Evolutionary conservation across 2,888 invertebrate genomes (phyloP), one percentile per base, ranked within the genome.

Genomic region (Dyspetes luteomarginatus): DNA sequence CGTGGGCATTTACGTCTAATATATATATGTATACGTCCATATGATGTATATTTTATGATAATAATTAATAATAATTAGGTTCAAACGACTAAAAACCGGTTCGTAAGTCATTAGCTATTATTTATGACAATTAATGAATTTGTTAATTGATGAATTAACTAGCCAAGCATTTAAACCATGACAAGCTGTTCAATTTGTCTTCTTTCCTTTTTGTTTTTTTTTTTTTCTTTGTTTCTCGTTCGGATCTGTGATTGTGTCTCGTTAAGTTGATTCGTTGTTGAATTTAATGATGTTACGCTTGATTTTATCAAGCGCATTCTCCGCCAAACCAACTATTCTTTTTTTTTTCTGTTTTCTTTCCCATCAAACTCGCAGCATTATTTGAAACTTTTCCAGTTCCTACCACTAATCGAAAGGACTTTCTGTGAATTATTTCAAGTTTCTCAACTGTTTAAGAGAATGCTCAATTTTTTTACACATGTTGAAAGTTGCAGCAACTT

Each of bases 241-340:
- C 85, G 82, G 85, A 86, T 85, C 88, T 90, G 90, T 90, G 90
- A 90, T 90, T 88, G 87, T 60, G 74, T 80, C 77, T 69, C 79
- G 68, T 73, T 76, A 82, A 69, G 65, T 48, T 67, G 48, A 74
- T 80, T 60, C 65, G 67, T 68, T 72, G 72, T 77, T 81, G 73
- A 73, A 81, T 77, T 81, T 73, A 67, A 78, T 67, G 71, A 78
- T 71, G 74, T 74, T 82, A 60, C 69, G 41, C 71, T 78, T 75
- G 74, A 78, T 74, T n/a, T n/a, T n/a, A n/a, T n/a, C n/a, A n/a
- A n/a, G n/a, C n/a, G n/a, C n/a, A n/a, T n/a, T n/a, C n/a, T n/a
- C n/a, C n/a, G n/a, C n/a, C n/a, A n/a, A n/a, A n/a, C n/a, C n/a
- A n/a, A n/a, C n/a, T n/a, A n/a, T n/a, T n/a, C n/a, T n/a, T n/a